phyloP scores from a whole-genome alignment of 2,797 vertebrate genomes.

The Trichosurus vulpecula region DNA sequence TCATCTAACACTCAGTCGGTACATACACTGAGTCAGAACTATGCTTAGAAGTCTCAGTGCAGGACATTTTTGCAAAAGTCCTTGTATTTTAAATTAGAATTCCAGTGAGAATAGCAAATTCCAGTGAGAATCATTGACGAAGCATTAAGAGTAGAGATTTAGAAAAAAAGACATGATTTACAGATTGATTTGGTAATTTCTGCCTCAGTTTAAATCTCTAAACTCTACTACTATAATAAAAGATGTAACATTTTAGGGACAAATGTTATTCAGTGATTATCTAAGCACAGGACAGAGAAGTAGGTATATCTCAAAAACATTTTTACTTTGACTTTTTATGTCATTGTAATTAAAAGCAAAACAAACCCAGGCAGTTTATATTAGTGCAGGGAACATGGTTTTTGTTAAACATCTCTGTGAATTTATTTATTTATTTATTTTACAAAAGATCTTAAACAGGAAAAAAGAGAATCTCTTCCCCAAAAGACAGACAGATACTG shows the following conservation, averaged over 20 bases:
- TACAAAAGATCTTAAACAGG: background rate
- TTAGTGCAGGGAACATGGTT: background rate
- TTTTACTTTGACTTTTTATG: slow-evolving; percentile 53
- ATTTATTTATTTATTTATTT: background rate
- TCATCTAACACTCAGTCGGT: slow-evolving; percentile 23
- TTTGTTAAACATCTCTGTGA: slow-evolving; percentile 5
- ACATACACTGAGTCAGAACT: background rate
- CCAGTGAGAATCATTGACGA: slow-evolving; percentile 15
- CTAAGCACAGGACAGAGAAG: slow-evolving; percentile 17
- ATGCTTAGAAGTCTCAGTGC: background rate
- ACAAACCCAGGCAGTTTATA: background rate
- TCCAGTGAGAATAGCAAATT: slow-evolving; percentile 51
- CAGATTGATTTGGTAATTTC: slow-evolving; percentile 31
- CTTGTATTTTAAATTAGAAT: background rate
- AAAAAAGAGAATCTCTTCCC: background rate
- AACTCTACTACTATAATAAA: slow-evolving; percentile 28
- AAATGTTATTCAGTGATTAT: slow-evolving; percentile 40
- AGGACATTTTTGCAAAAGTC: background rate
- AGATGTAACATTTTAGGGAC: slow-evolving; percentile 9
- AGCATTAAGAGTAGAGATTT: slow-evolving; percentile 33
- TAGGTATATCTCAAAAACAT: background rate
- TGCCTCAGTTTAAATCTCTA: slow-evolving; percentile 40
- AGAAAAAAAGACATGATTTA: background rate
- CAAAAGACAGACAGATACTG: background rate
- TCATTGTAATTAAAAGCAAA: slow-evolving; percentile 19